Conservation (phyloP, 2,113 vertebrate genomes). For the Alexandromys fortis region DNA sequence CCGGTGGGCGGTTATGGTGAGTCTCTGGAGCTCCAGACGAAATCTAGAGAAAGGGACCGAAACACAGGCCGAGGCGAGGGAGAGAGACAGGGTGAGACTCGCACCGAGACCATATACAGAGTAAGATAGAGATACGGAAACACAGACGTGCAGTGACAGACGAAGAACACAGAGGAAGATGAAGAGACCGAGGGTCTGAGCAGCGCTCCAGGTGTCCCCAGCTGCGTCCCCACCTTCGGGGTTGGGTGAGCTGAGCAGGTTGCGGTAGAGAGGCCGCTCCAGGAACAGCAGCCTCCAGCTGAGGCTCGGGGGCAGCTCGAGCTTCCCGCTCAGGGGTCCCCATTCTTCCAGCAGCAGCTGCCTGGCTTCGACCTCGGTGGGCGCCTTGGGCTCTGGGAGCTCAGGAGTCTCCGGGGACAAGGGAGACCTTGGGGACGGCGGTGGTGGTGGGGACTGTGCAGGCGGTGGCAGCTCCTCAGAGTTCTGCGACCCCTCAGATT, state of each 20-base stretch:
- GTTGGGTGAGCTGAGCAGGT: slow-evolving; percentile 89
- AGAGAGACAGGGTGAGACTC: not conserved
- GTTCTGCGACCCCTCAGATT: not conserved
- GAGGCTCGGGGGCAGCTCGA: slow-evolving; percentile 83
- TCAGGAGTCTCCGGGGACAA: not conserved
- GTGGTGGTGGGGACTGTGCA: not conserved
- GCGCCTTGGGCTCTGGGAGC: not conserved
- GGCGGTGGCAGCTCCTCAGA: not conserved
- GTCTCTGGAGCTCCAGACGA: not conserved
- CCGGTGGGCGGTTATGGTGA: not conserved
- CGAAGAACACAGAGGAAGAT: not conserved
- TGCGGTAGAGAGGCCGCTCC: slow-evolving; percentile 88
- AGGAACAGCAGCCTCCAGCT: slow-evolving; percentile 87
- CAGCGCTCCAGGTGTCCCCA: not conserved
- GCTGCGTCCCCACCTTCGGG: slow-evolving; percentile 86
- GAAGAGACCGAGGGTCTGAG: not conserved
- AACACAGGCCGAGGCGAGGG: not conserved
- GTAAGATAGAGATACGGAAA: no score
- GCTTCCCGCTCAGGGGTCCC: slow-evolving; percentile 79
- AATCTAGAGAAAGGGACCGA: not conserved
- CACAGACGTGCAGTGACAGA: not conserved
- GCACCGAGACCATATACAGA: not conserved
- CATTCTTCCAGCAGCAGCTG: slow-evolving; percentile 73
- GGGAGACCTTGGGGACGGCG: not conserved
- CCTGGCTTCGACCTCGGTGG: slow-evolving; percentile 51